phyloP scores from a whole-genome alignment of 2,888 invertebrate species.

The Diadegma fenestrale region DNA sequence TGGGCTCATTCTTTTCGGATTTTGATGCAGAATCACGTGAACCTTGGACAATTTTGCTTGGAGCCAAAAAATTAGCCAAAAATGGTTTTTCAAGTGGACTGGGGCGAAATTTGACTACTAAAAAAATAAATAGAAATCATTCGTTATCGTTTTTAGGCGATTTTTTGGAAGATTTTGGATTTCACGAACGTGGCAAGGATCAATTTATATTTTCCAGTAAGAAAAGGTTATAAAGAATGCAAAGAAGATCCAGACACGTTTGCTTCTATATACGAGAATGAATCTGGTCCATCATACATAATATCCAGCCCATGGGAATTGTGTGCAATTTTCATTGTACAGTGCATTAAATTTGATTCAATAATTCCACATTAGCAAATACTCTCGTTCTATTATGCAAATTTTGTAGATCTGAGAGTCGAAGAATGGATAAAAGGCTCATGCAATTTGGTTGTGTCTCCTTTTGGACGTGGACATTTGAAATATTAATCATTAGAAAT shows the following conservation, averaged over 20 bases:
- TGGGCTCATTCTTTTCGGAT: too few relatives aligned
- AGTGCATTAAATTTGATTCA: slow-evolving; percentile 37
- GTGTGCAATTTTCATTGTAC: slow-evolving; percentile 13
- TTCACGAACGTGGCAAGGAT: too few relatives aligned
- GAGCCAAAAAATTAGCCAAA: too few relatives aligned
- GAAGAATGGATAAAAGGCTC: slow-evolving; percentile 23
- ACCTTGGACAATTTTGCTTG: too few relatives aligned
- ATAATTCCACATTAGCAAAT: slow-evolving; percentile 23
- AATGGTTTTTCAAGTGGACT: too few relatives aligned
- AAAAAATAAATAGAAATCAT: too few relatives aligned
- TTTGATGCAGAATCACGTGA: too few relatives aligned
- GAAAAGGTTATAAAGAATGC: neutral
- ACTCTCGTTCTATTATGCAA: slow-evolving; percentile 4
- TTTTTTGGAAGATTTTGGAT: neutral
- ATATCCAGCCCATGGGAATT: slow-evolving; percentile 21
- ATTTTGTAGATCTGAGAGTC: slow-evolving; percentile 2
- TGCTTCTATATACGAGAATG: slow-evolving; percentile 3
- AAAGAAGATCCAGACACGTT: neutral
- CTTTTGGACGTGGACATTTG: slow-evolving; percentile 19
- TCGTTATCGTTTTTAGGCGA: too few relatives aligned
- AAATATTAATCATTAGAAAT: slow-evolving; percentile 59
- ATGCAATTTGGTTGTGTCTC: slow-evolving; percentile 4
- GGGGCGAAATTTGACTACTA: neutral
- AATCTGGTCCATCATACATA: slow-evolving; percentile 4
- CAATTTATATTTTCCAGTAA: neutral